Evolutionary conservation across 2,888 invertebrate species (phyloP).

Genomic region (Callinectes sapidus): DNA sequence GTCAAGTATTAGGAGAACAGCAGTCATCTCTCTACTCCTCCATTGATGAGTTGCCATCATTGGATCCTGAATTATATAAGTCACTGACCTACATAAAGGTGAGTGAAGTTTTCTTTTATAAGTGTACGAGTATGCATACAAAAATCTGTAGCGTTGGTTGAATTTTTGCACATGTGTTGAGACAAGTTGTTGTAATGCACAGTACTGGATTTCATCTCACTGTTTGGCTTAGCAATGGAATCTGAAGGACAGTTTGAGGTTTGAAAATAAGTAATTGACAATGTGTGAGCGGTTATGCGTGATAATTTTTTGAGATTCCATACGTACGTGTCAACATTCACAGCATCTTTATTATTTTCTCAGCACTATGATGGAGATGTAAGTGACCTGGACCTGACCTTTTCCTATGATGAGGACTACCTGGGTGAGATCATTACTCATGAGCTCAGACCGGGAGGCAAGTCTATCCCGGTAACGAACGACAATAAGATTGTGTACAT

Average conservation of each 20-base stretch:
- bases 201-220: too few species aligned
- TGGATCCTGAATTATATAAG: conserved; percentile 96
- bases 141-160: not conserved
- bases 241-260: too few species aligned
- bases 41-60: conserved; percentile 97
- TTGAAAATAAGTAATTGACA: too few species aligned
- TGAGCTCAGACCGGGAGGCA: conserved; percentile 96
- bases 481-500: conserved; percentile 99
- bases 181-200: too few species aligned
- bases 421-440: conserved; percentile 95
- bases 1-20: conserved; percentile 94
- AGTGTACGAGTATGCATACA: not conserved
- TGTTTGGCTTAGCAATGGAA: too few species aligned
- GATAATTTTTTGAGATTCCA: not conserved
- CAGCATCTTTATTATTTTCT: not conserved
- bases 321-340: not conserved
- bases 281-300: not conserved
- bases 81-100: conserved; percentile 95
- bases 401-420: conserved; percentile 96
- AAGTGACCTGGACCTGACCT: conserved; percentile 93
- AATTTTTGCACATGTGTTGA: not conserved
- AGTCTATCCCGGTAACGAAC: conserved; percentile 93
- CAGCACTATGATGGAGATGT: conserved; percentile 84
- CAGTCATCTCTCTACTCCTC: conserved; percentile 96
- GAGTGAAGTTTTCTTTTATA: not conserved